Percentiles rank a stretch among this genome's conserved stretches.
Evolutionary conservation across 1,140 invertebrate species (phyloP).

Genomic region (Drosophila novamexicana): DNA sequence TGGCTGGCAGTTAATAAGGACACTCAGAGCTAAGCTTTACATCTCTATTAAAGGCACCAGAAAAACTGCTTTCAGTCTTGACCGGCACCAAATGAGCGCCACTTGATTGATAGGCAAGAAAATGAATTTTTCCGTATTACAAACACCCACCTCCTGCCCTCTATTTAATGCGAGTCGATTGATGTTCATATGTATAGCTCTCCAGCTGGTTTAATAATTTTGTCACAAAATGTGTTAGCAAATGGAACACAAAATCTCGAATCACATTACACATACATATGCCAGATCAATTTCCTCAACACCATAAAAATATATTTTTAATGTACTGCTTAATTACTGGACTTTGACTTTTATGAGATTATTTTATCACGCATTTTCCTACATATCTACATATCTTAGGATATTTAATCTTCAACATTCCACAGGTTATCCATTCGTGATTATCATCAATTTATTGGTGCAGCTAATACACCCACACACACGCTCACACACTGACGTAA

Average conservation of each 20-base stretch:
- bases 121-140: constrained; percentile 71
- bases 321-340: too few relatives aligned
- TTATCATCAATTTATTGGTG: constrained; percentile 36
- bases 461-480: constrained; percentile 32
- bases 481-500: constrained; percentile 11
- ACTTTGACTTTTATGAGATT: too few relatives aligned
- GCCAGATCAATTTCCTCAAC: too few relatives aligned
- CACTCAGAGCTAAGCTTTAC: constrained; percentile 50
- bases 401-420: background rate
- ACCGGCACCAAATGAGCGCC: constrained; percentile 12
- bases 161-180: constrained; percentile 29
- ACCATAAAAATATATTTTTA: too few relatives aligned
- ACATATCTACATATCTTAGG: background rate
- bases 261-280: too few relatives aligned
- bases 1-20: constrained; percentile 67
- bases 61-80: constrained; percentile 23
- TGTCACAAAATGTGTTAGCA: constrained; percentile 7
- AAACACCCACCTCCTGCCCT: background rate
- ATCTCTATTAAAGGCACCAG: constrained; percentile 64
- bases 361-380: too few relatives aligned
- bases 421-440: background rate
- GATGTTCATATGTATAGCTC: background rate
- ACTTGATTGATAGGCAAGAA: constrained; percentile 69
- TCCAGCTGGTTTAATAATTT: constrained; percentile 25
- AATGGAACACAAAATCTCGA: background rate